Evolutionary conservation across 2,113 vertebrate species (phyloP).

Genomic region (Cyphomyrus plagiostoma): DNA sequence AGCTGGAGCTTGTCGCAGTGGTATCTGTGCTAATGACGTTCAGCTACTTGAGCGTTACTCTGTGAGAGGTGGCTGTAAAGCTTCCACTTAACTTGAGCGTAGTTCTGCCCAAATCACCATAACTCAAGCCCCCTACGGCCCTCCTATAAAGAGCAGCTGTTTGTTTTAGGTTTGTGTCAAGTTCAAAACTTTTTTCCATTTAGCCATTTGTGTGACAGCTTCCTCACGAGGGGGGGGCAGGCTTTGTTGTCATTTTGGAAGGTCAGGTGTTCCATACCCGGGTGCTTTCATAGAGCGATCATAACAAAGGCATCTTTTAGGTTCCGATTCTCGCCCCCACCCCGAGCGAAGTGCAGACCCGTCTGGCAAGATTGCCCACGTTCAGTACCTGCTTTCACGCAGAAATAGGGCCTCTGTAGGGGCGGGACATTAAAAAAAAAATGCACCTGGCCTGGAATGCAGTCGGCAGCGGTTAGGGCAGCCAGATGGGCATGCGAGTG

Average conservation of each 20-base stretch:
- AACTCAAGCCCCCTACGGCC: not conserved
- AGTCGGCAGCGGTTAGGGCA: not conserved
- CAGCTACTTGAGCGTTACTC: not conserved
- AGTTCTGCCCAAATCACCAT: not conserved
- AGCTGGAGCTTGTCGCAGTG: not conserved
- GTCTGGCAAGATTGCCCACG: no score
- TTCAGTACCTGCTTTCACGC: not conserved
- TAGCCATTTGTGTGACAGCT: not conserved
- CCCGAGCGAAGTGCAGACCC: not conserved
- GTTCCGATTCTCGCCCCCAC: not conserved
- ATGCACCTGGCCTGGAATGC: constrained; percentile 3
- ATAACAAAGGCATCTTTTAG: not conserved
- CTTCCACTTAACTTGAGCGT: not conserved
- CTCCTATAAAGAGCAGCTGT: not conserved
- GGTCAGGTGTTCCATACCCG: not conserved
- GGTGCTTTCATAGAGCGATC: not conserved
- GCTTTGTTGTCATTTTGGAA: not conserved
- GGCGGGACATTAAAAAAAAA: not conserved
- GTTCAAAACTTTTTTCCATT: not conserved
- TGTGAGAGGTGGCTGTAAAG: not conserved
- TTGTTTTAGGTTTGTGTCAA: not conserved
- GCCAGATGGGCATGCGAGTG: not conserved
- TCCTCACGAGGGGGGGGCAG: constrained; percentile 29
- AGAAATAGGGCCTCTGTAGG: not conserved
- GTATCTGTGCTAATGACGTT: not conserved